Conservation (phyloP, 92 coral and sea anemone species). For the Siderastrea siderea region DNA sequence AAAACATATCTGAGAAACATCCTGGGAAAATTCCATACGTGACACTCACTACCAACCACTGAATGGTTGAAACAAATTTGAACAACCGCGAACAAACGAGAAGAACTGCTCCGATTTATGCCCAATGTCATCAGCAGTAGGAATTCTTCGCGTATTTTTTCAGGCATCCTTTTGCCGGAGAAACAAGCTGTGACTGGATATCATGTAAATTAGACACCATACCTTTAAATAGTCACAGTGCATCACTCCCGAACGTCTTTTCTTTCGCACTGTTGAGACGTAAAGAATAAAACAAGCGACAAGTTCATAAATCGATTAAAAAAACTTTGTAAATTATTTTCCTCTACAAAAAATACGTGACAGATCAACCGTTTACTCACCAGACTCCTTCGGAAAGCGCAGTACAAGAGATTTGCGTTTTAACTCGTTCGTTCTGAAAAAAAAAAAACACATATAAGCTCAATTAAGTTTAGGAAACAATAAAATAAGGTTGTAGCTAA, state of each 20-base stretch:
- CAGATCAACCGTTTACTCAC: constrained; percentile 52
- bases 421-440: constrained; percentile 90
- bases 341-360: background rate
- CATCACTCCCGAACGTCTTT: constrained; percentile 96
- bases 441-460: constrained; percentile 7
- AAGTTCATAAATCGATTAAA: background rate
- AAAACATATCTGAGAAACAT: too few relatives aligned
- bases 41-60: background rate
- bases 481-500: background rate
- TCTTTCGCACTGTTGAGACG: constrained; percentile 77
- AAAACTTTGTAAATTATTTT: background rate
- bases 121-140: background rate
- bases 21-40: background rate
- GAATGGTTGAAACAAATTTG: background rate
- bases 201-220: background rate
- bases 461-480: too few relatives aligned
- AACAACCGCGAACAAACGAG: background rate
- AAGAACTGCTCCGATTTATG: background rate
- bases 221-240: constrained; percentile 98
- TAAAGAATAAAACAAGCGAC: background rate
- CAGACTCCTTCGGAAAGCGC: constrained; percentile 97
- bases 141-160: background rate
- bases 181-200: background rate
- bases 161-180: background rate
- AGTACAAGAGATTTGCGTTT: constrained; percentile 94